A percentile compares a stretch with the other conserved stretches of the same genome.
Evolutionary conservation across 1,140 invertebrate species (phyloP).

Genomic region (Brachionus rotundiformis): DNA sequence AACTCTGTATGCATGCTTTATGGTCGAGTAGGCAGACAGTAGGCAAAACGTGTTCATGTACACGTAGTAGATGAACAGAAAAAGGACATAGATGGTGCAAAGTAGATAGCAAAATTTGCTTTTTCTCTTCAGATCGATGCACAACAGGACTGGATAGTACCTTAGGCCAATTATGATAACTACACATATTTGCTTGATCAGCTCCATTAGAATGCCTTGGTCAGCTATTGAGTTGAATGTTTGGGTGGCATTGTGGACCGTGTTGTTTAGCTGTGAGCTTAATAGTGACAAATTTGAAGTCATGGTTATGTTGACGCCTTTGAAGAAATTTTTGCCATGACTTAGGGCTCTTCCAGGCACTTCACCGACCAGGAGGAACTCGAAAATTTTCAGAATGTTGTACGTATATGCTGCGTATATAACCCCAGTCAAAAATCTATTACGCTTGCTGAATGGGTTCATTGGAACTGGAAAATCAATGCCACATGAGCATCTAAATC

Average conservation of each 20-base stretch:
- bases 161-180: conserved; percentile 50
- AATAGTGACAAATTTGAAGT: not conserved
- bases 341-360: not conserved
- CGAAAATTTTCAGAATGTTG: conserved; percentile 49
- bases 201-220: conserved; percentile 42
- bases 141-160: conserved; percentile 49
- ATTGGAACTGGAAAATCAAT: conserved; percentile 48
- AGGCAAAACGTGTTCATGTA: conserved; percentile 51
- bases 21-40: conserved; percentile 22
- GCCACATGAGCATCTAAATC: conserved; percentile 4
- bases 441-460: conserved; percentile 43
- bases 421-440: conserved; percentile 43
- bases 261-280: not conserved
- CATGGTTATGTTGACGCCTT: not conserved
- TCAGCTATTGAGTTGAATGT: not conserved
- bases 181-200: conserved; percentile 42
- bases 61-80: conserved; percentile 28
- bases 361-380: conserved; percentile 29
- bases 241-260: not conserved
- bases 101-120: conserved; percentile 42
- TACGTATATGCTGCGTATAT: conserved; percentile 47
- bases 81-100: conserved; percentile 31
- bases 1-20: not conserved
- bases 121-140: conserved; percentile 13
- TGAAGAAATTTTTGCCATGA: not conserved